Base-by-base conservation (phyloP, 2,888 invertebrate species). In the Lasiommata megera region DNA sequence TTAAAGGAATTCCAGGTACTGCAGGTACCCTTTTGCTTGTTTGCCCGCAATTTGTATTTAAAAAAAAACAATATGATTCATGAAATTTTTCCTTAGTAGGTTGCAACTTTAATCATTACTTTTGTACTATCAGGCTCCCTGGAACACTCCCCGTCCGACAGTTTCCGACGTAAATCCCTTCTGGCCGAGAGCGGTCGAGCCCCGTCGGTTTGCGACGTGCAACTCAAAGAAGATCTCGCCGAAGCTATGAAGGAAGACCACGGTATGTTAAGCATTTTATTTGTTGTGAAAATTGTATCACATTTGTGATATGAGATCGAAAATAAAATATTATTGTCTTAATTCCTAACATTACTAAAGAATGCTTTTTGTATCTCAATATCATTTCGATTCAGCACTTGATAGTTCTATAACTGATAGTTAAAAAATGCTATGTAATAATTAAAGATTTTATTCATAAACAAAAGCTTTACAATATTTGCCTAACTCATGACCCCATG, bases 241-340 rank as follows among this genome's bases (percentile, higher is more conserved):
- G 98, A 98, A 77, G 98, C 98, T 54, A 98, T 98, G 98, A 92
- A 96, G 68, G 98, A 98, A 77, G 90, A 91, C 38, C 88, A 90
- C 67, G 91, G 88, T 90, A 70, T 68, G 83, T 79, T 7, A 6
- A 1, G 3, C 1, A 3, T 1, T 1, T 8, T 16, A 14, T 37
- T 3, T 5, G 1, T 46, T 12, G 23, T 23, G n/a, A n/a, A n/a
- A n/a, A n/a, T n/a, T n/a, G n/a, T 11, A n/a, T 16, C 16, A 14
- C n/a, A 31, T 9, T 12, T 31, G 36, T n/a, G 12, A 6, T 14
- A 37, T 11, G 11, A 11, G 11, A 1, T 34, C 23, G 23, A 23
- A 34, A 34, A 34, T 34, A 11, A 34, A 31, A 11, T 11, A 34
- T 34, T 1, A 34, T 11, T 34, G 11, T 12, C 23, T 7, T 31